Base-by-base conservation (phyloP, 2,888 invertebrate species). In the Meteorus colon region DNA sequence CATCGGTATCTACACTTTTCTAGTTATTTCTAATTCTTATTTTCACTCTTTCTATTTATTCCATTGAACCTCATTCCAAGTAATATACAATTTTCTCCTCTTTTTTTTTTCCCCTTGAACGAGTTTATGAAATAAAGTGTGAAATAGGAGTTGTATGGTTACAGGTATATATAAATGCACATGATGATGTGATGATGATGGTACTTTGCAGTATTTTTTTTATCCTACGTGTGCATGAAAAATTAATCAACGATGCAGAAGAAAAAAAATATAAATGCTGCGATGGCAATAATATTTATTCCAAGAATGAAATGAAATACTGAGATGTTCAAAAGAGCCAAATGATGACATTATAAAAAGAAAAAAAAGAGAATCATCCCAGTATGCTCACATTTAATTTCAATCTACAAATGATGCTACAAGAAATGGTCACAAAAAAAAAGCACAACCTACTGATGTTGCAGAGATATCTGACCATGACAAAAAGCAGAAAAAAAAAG, bases 41-140 rank as follows among this genome's bases (percentile, higher is more conserved):
- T 72, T 67, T 75, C 29, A 6, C 67, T 45, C 71, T 71, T 67
- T 65, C 37, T 24, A 16, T 37, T 14, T 19, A 31, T 34, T 29
- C 65, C 59, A 71, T 41, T 71, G 55, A 65, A 45, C 48, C 51
- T 41, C 29, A 63, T 63, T 70, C 41, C 68, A 67, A 63, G 71
- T 72, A 62, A 29, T 59, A 41, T 41, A 41, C 12, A 41, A 41
- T 41, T 41, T 41, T 12, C 41, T 41, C 8, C 12, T 12, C 4
- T 41, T 41, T 8, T 41, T 41, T 41, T 27, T 31, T 27, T 51
- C 48, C 45, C 62, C 29, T 16, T 63, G 16, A 63, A 75, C 62
- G 41, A 31, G 48, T 60, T 74, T 59, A 19, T 34, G 19, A 65
- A 48, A 73, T 65, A 29, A 34, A 31, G 24, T 59, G 48, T 48